Percentiles rank a stretch among this genome's conserved stretches.
phyloP scores from a whole-genome alignment of 2,113 vertebrate genomes.

The Lepus europaeus region DNA sequence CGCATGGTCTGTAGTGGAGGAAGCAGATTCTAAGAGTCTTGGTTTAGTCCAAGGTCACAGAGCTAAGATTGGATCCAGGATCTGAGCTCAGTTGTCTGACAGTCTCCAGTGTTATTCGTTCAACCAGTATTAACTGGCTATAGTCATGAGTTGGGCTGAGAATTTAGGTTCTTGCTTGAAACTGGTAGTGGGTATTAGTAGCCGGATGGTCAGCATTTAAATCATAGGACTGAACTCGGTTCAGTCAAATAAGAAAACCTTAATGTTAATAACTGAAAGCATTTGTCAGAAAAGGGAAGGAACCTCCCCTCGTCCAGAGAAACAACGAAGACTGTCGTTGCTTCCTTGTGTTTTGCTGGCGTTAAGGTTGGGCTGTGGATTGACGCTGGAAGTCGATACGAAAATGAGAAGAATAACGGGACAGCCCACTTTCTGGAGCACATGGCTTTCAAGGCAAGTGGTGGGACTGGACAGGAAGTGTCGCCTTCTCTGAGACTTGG shows the following conservation, averaged over 20 bases:
- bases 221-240: not conserved
- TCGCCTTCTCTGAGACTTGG: not conserved
- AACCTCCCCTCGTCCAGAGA: not conserved
- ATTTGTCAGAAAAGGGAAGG: slow-evolving; percentile 12
- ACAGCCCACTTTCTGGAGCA: slow-evolving; percentile 99
- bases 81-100: slow-evolving; percentile 13
- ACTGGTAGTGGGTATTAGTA: not conserved
- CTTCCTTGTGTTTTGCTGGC: slow-evolving; percentile 41
- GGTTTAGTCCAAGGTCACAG: not conserved
- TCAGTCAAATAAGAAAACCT: slow-evolving; percentile 8
- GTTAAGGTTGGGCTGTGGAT: slow-evolving; percentile 98
- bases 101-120: not conserved
- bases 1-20: not conserved
- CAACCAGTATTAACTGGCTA: not conserved
- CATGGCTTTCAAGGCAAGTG: slow-evolving; percentile 98
- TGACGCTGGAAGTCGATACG: slow-evolving; percentile 98
- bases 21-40: not conserved
- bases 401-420: slow-evolving; percentile 98
- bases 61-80: not conserved
- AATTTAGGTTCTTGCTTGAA: not conserved
- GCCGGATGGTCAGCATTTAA: not conserved
- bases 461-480: not conserved
- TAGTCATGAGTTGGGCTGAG: not conserved
- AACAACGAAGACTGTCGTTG: not conserved
- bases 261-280: not conserved